Evolutionary conservation across 2,113 vertebrate genomes (phyloP), one percentile per base, ranked within the genome.

Genomic region (Meleagris gallopavo): DNA sequence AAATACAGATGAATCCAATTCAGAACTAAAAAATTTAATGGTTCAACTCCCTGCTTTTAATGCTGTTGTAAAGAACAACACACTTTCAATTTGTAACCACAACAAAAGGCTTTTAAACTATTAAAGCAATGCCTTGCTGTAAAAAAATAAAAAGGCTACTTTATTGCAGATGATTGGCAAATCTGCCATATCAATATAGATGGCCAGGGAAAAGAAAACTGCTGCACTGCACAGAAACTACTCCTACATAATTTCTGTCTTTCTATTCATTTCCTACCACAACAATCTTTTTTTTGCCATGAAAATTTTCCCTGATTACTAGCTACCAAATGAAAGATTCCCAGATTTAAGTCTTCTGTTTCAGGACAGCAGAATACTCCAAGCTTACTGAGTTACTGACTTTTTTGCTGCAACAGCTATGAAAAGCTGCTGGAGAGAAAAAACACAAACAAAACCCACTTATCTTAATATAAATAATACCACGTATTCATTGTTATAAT

Each of bases 21-120:
- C 73, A 34, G 45, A 81, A 64, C 32, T 62, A 8, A 90, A 92
- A 88, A 71, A 61, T 34, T 50, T 70, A 88, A 90, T 46, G 66
- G 50, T 85, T 94, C 87, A 74, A 88, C 66, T 94, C 87, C 50
- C 71, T 0, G 14, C 85, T 89, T 87, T 87, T 65, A 89, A 88
- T 74, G 83, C 34, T 72, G 76, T 30, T 86, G 55, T 93, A 90
- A 94, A 96, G 86, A 94, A 76, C 65, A 90, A 40, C 88, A 86
- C 61, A 67, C 83, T 93, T 93, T 96, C 95, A 95, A 94, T 96
- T 87, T 93, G 94, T 86, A 90, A 92, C 94, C 90, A 94, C 90
- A 96, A 94, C 94, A 90, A 94, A 96, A 93, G 90, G 90, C 94
- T 96, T 94, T 95, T 88, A 94, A 93, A 94, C 86, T 92, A 83